phyloP scores from a whole-genome alignment of 2,113 vertebrate species.

The Dascyllus trimaculatus region DNA sequence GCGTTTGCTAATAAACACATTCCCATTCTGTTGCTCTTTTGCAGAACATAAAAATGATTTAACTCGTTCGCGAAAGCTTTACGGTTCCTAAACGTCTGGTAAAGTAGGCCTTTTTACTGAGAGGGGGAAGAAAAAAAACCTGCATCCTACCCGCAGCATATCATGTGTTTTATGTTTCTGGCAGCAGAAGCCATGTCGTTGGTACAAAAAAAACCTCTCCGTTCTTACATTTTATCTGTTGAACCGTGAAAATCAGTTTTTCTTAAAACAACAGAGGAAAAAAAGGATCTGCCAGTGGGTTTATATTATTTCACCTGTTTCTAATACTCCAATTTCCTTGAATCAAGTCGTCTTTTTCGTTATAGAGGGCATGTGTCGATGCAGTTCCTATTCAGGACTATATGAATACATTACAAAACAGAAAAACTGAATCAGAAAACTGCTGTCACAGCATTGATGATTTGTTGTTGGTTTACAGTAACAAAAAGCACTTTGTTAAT shows the following conservation, averaged over 20 bases:
- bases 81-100: neutral
- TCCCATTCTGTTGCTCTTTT: conserved; percentile 26
- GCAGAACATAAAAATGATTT: conserved; percentile 40
- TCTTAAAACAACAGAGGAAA: conserved; percentile 33
- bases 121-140: neutral
- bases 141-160: neutral
- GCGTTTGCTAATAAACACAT: conserved; percentile 49
- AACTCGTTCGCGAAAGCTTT: conserved; percentile 30
- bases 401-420: neutral
- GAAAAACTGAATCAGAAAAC: neutral
- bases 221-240: conserved; percentile 14
- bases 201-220: neutral
- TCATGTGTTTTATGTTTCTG: conserved; percentile 40
- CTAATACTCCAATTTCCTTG: conserved; percentile 15
- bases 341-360: neutral
- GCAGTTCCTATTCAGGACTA: neutral
- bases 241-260: conserved; percentile 44
- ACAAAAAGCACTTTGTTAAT: no score
- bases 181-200: conserved; percentile 4
- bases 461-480: no score
- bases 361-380: neutral
- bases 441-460: no score
- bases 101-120: neutral
- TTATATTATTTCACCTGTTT: conserved; percentile 35
- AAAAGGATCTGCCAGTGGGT: neutral